Percentiles rank a stretch among this genome's conserved stretches.
Conservation (phyloP, 1,140 invertebrate genomes). For the Cardiocondyla obscurior region DNA sequence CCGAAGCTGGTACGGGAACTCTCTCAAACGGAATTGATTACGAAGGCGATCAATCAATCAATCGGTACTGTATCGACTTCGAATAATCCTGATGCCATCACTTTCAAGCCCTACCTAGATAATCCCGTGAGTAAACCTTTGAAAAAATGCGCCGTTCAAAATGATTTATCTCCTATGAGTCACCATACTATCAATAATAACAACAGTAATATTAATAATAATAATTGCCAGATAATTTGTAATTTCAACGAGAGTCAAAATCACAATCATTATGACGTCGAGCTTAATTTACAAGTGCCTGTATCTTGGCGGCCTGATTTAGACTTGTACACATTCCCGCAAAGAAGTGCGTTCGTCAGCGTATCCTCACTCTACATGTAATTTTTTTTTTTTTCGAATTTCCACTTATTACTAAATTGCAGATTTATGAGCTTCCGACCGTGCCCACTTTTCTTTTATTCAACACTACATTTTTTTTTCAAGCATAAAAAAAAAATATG, state of each 20-base stretch:
- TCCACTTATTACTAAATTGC: no score
- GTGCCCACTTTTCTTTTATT: neutral
- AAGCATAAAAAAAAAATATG: neutral
- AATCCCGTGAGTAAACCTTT: conserved; percentile 82
- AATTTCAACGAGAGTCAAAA: conserved; percentile 76
- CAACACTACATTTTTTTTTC: neutral
- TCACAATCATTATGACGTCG: conserved; percentile 75
- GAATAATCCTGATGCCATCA: conserved; percentile 80
- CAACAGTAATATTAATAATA: conserved; percentile 79
- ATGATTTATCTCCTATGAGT: conserved; percentile 59
- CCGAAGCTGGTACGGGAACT: conserved; percentile 67
- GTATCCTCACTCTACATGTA: conserved; percentile 69
- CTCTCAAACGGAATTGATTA: conserved; percentile 75
- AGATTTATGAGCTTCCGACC: neutral
- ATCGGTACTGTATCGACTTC: conserved; percentile 64
- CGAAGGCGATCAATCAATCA: conserved; percentile 67
- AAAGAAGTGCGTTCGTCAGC: conserved; percentile 79
- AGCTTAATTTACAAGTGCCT: conserved; percentile 78
- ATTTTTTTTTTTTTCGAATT: neutral
- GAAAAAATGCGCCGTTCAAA: conserved; percentile 53
- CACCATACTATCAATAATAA: conserved; percentile 72
- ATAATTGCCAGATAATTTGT: conserved; percentile 76
- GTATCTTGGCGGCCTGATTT: conserved; percentile 66
- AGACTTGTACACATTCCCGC: conserved; percentile 67
- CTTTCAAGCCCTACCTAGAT: conserved; percentile 89